Evolutionary conservation across 2,888 invertebrate species (phyloP).

Genomic region (Hermaeophaga mercurialis): DNA sequence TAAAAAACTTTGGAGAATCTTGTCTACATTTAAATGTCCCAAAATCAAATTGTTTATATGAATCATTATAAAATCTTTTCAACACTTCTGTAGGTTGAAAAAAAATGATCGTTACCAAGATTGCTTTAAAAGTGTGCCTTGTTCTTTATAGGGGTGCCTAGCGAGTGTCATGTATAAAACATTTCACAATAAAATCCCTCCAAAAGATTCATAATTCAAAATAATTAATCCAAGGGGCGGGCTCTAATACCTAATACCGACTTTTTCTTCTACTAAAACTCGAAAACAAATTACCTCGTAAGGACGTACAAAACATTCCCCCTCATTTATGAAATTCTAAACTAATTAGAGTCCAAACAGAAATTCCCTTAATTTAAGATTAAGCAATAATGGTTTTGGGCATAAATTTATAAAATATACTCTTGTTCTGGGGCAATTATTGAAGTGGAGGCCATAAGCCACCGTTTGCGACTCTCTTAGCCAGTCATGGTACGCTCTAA

Average conservation of each 20-base stretch:
- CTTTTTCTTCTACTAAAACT: conserved; percentile 23
- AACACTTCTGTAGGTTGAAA: too few species aligned
- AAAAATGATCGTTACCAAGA: too few species aligned
- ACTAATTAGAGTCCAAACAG: conserved; percentile 40
- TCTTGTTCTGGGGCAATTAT: conserved; percentile 46
- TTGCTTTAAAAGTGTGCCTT: too few species aligned
- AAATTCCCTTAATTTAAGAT: conserved; percentile 41
- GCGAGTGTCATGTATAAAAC: not conserved
- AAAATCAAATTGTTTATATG: too few species aligned
- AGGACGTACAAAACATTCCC: conserved; percentile 22
- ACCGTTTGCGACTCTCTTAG: conserved; percentile 39
- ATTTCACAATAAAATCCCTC: conserved; percentile 10
- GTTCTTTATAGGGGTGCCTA: too few species aligned
- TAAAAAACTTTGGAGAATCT: too few species aligned
- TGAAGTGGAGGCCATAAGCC: conserved; percentile 37
- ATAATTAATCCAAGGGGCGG: conserved; percentile 18
- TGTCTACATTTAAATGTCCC: too few species aligned
- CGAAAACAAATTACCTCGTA: conserved; percentile 23
- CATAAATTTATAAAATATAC: conserved; percentile 50
- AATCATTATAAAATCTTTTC: too few species aligned
- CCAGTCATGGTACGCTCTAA: conserved; percentile 40
- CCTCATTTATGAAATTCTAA: conserved; percentile 31
- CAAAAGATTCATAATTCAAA: conserved; percentile 19
- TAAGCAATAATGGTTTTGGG: conserved; percentile 38
- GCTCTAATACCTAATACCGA: conserved; percentile 12